Percentiles rank a stretch among this genome's conserved stretches.
Conservation (phyloP, 1,140 invertebrate species). For the Anastatus disparis region DNA sequence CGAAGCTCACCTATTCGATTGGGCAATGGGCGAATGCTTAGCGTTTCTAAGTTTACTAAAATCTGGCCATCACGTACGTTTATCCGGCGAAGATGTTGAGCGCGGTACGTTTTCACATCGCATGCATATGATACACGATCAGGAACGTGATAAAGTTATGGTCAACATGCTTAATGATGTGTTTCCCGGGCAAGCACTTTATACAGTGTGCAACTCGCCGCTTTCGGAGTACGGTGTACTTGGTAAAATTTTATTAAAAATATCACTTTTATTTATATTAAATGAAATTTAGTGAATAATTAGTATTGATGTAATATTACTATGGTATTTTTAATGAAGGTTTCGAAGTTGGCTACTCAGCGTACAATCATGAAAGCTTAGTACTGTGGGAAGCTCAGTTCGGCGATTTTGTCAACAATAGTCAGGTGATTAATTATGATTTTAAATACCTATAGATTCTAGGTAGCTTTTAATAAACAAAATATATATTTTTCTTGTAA, state of each 20-base stretch:
- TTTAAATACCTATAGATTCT: too few species aligned
- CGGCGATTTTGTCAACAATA: constrained; percentile 98
- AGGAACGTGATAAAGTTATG: constrained; percentile 77
- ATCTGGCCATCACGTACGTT: constrained; percentile 70
- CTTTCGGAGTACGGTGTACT: constrained; percentile 83
- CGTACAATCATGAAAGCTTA: constrained; percentile 82
- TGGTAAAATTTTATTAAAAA: constrained; percentile 61
- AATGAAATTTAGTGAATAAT: too few species aligned
- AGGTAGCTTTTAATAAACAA: too few species aligned
- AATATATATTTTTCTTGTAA: too few species aligned
- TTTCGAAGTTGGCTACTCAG: constrained; percentile 87
- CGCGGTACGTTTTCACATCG: constrained; percentile 84
- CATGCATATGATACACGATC: constrained; percentile 89
- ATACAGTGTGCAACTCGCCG: constrained; percentile 84
- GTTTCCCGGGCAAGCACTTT: constrained; percentile 79
- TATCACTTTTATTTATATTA: neutral
- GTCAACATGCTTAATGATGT: constrained; percentile 73
- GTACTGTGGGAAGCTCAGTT: constrained; percentile 93
- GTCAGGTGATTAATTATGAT: constrained; percentile 99
- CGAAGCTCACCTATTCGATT: constrained; percentile 76
- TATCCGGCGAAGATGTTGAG: constrained; percentile 90
- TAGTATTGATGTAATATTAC: neutral
- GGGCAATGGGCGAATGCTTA: constrained; percentile 86
- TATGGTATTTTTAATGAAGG: constrained; percentile 60
- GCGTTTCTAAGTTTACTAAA: constrained; percentile 83